Evolutionary conservation across 2,113 vertebrate genomes (phyloP).

Genomic region (Notothenia coriiceps): DNA sequence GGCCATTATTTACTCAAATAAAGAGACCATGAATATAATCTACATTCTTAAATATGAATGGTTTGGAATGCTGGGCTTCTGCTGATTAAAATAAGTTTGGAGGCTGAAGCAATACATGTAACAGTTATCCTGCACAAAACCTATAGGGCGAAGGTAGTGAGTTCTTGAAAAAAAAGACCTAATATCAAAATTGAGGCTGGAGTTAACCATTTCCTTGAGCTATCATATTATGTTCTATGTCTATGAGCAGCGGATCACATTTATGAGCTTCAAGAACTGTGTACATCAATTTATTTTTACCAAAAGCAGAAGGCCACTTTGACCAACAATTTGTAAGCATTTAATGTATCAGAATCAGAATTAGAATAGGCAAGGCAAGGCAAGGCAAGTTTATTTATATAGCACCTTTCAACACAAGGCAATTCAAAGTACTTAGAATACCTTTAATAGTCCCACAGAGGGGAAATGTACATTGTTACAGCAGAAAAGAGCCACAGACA

Average conservation of each 20-base stretch:
- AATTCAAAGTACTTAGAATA: too few relatives aligned
- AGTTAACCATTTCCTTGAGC: not conserved
- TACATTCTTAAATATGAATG: slow-evolving; percentile 14
- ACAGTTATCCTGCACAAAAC: not conserved
- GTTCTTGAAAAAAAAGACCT: slow-evolving; percentile 2
- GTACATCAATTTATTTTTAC: not conserved
- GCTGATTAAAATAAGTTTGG: not conserved
- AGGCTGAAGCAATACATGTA: not conserved
- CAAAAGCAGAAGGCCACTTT: not conserved
- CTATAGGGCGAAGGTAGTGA: not conserved
- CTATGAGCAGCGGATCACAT: not conserved
- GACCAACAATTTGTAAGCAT: too few relatives aligned
- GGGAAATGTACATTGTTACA: too few relatives aligned
- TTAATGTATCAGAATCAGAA: too few relatives aligned
- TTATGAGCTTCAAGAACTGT: not conserved
- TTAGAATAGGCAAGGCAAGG: too few relatives aligned
- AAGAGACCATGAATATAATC: slow-evolving; percentile 28
- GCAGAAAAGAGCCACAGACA: too few relatives aligned
- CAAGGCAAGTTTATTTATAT: too few relatives aligned
- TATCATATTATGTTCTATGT: not conserved
- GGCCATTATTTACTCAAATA: slow-evolving; percentile 31
- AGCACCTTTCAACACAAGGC: too few relatives aligned
- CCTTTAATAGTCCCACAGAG: too few relatives aligned
- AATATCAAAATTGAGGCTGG: not conserved
- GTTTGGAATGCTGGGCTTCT: slow-evolving; percentile 1